Conservation (phyloP, 2,113 vertebrate species). For the Lagopus muta region DNA sequence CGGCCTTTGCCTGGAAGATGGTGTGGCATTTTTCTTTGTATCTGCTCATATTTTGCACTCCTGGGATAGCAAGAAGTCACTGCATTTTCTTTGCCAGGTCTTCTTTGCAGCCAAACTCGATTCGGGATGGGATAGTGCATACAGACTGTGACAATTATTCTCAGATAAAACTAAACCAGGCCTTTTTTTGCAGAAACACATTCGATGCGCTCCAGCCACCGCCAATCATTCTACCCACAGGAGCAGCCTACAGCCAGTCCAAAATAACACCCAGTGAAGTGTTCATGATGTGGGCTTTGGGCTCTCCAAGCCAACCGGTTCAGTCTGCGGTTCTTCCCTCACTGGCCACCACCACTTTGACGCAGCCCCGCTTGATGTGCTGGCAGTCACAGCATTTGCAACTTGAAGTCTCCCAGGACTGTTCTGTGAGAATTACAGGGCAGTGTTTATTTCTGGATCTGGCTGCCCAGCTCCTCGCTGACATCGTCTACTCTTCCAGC, state of each 20-base stretch:
- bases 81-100: neutral
- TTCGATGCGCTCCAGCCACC: neutral
- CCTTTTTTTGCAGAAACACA: neutral
- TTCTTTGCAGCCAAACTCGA: neutral
- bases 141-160: neutral
- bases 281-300: neutral
- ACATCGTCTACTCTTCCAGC: neutral
- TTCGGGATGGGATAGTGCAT: fast-evolving
- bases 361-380: neutral
- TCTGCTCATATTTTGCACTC: neutral
- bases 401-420: neutral
- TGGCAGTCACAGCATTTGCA: neutral
- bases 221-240: neutral
- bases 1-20: neutral
- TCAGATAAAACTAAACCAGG: neutral
- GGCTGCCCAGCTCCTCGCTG: neutral
- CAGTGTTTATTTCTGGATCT: neutral
- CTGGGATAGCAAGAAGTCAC: neutral
- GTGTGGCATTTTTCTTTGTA: neutral
- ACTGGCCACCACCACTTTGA: neutral
- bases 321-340: neutral
- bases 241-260: neutral
- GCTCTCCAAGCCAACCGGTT: neutral
- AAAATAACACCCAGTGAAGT: neutral
- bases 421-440: neutral